Percentiles rank a stretch among this genome's conserved stretches.
These are phyloP conservation scores for Agriopis aurantiaria DNA, from an alignment of 2,888 invertebrate genomes.

Conservation along the genomic window DNA sequence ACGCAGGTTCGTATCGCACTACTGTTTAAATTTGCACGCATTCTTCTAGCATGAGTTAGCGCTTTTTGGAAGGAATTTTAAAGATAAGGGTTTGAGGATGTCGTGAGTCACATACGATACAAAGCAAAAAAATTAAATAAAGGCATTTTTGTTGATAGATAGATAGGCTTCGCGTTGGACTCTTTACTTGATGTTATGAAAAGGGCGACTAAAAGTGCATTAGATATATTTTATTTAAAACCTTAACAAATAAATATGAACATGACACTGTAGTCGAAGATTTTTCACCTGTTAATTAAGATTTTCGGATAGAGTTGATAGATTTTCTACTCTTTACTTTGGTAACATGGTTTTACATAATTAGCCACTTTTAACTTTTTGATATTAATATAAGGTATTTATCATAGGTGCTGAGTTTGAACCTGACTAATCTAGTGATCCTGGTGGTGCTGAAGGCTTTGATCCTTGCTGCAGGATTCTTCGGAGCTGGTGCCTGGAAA, in stretches of 20 bases:
- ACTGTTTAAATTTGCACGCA: constrained; percentile 49
- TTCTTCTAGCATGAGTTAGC: constrained; percentile 51
- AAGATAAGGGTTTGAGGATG: constrained; percentile 35
- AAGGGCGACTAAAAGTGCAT: too few species aligned
- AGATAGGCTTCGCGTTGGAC: too few species aligned
- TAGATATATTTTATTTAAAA: too few species aligned
- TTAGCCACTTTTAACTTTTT: constrained; percentile 30
- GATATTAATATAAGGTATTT: constrained; percentile 2
- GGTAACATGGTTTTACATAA: constrained; percentile 1
- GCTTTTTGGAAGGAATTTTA: constrained; percentile 46
- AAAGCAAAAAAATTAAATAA: neutral
- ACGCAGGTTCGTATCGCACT: constrained; percentile 79
- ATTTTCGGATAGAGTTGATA: neutral
- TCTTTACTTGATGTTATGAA: too few species aligned
- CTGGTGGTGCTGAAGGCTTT: constrained; percentile 93
- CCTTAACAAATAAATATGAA: too few species aligned
- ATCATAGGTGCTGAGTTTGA: constrained; percentile 91
- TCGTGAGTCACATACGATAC: constrained; percentile 1
- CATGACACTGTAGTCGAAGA: too few species aligned
- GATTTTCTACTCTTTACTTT: neutral
- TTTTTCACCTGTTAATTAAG: too few species aligned
- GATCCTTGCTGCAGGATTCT: constrained; percentile 92
- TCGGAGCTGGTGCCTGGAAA: constrained; percentile 90
- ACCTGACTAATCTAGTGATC: constrained; percentile 93
- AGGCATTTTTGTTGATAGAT: too few species aligned